phyloP scores from a whole-genome alignment of 2,888 invertebrate genomes.

The Papilio gigon region DNA sequence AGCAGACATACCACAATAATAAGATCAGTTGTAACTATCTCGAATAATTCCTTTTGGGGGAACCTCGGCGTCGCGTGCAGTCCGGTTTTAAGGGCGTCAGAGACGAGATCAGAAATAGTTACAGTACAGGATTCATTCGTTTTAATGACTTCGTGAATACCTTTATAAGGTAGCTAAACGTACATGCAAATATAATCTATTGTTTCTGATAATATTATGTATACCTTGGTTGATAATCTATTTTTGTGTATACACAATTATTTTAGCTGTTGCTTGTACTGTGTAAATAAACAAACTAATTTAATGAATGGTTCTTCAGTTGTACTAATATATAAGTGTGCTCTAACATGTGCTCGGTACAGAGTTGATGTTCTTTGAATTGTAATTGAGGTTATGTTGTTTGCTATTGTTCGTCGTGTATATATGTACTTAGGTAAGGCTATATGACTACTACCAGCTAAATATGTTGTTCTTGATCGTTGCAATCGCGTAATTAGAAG shows the following conservation, averaged over 20 bases:
- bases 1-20: background rate
- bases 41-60: background rate
- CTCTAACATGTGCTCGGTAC: too few relatives aligned
- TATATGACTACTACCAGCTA: conserved; percentile 5
- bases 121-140: background rate
- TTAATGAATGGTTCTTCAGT: too few relatives aligned
- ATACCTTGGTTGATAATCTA: too few relatives aligned
- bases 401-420: conserved; percentile 5
- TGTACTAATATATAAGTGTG: too few relatives aligned
- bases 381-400: background rate
- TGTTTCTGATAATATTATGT: too few relatives aligned
- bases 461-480: conserved; percentile 31
- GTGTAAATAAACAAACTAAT: too few relatives aligned
- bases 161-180: background rate
- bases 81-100: conserved; percentile 7
- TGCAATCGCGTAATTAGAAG: conserved; percentile 37
- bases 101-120: background rate
- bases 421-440: background rate
- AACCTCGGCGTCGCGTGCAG: background rate
- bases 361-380: background rate
- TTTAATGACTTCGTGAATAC: background rate
- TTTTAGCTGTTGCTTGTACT: too few relatives aligned
- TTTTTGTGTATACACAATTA: too few relatives aligned
- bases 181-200: too few relatives aligned
- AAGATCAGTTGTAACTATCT: background rate